Conservation (phyloP, 2,113 vertebrate species). For the Oophaga pumilio region DNA sequence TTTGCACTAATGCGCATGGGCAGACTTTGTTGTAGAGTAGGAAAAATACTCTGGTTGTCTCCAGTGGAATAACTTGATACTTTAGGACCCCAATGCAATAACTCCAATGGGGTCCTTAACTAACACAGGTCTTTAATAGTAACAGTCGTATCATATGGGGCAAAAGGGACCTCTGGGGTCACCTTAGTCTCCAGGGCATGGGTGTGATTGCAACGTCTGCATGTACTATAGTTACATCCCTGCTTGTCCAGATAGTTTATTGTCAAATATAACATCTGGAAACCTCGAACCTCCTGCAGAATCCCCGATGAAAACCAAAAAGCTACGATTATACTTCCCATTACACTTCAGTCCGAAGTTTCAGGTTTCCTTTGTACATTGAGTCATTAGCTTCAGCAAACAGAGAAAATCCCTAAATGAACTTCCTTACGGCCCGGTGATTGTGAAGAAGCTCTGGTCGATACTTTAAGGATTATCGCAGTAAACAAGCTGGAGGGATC, state of each 20-base stretch:
- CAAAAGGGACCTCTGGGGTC: no score
- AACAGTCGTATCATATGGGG: no score
- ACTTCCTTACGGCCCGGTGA: neutral
- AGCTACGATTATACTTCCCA: neutral
- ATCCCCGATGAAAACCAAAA: neutral
- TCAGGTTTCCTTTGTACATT: neutral
- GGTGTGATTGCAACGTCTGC: no score
- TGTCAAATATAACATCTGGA: neutral
- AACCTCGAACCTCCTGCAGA: neutral
- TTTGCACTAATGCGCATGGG: no score
- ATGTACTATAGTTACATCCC: no score
- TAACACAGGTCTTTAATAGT: no score
- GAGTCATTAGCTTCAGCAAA: conserved; percentile 3
- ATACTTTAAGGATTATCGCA: conserved; percentile 32
- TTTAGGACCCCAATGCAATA: no score
- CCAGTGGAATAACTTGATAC: no score
- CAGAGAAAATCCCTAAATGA: conserved; percentile 26
- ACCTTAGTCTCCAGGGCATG: no score
- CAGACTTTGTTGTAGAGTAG: no score
- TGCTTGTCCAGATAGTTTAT: neutral
- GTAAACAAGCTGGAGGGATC: neutral
- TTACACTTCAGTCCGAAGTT: neutral
- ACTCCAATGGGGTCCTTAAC: no score
- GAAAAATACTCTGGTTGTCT: no score
- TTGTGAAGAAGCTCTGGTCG: neutral